A percentile compares a stretch with the other conserved stretches of the same genome.
Conservation (phyloP, 2,888 invertebrate species). For the Apamea anceps region DNA sequence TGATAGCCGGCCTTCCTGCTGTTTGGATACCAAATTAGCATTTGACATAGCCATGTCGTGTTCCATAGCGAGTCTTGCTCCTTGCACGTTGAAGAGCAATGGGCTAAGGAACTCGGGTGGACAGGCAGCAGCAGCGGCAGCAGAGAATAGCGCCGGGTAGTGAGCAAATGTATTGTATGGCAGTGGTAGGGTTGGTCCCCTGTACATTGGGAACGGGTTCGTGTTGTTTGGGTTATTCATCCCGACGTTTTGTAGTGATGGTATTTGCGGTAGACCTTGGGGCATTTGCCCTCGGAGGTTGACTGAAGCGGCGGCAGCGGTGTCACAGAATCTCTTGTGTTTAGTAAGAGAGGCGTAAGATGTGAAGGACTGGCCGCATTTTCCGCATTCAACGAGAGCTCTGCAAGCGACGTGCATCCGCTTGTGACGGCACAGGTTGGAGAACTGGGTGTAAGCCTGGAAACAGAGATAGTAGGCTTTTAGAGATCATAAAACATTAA, state of each 20-base stretch:
- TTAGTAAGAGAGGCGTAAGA: slow-evolving; percentile 98
- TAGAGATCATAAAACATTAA: background rate
- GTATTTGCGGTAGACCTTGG: slow-evolving; percentile 84
- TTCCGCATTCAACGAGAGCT: slow-evolving; percentile 97
- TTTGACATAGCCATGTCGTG: slow-evolving; percentile 89
- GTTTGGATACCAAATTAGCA: slow-evolving; percentile 88
- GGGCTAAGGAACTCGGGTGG: slow-evolving; percentile 92
- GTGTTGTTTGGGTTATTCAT: slow-evolving; percentile 85
- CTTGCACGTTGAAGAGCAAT: slow-evolving; percentile 91
- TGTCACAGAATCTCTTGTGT: slow-evolving; percentile 99
- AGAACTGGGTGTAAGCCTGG: slow-evolving; percentile 99
- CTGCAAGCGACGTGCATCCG: slow-evolving; percentile 99
- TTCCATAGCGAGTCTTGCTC: slow-evolving; percentile 87
- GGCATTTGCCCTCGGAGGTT: slow-evolving; percentile 86
- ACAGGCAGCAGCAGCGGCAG: slow-evolving; percentile 88
- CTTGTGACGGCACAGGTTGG: slow-evolving; percentile 99
- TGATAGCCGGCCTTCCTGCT: slow-evolving; percentile 85
- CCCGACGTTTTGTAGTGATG: slow-evolving; percentile 83
- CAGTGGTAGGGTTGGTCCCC: slow-evolving; percentile 91
- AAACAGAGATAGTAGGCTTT: slow-evolving; percentile 72
- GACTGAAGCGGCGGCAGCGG: slow-evolving; percentile 90
- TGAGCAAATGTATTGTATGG: slow-evolving; percentile 92
- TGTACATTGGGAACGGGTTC: slow-evolving; percentile 93
- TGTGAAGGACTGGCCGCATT: slow-evolving; percentile 98
- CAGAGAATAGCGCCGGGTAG: slow-evolving; percentile 89